Evolutionary conservation across 2,888 invertebrate species (phyloP), one percentile per base, ranked within the genome.

Genomic region (Malachius bipustulatus): DNA sequence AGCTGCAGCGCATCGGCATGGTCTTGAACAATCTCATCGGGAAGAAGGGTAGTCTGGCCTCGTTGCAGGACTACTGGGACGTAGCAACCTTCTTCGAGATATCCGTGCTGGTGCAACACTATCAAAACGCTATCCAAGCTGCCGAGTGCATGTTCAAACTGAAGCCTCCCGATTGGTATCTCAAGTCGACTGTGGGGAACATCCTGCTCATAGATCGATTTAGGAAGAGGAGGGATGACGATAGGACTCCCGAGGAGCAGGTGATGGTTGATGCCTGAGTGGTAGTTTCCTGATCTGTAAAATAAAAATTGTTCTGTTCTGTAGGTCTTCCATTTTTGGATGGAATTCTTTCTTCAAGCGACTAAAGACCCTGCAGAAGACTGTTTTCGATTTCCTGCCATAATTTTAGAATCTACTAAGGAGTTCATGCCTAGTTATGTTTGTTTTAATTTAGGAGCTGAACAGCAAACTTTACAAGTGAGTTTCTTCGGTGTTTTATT

Each of bases 21-120:
- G 87, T 93, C 4, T 65, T 98, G 43, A 98, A 97, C 60, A 94
- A 94, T 65, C 68, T 97, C 38, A 96, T 98, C 52, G 98, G 98
- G 0, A 88, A 93, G 57, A 98, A 98, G 59, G 98, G 98, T 28
- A 91, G 90, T 56, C 65, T 98, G 15, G 78, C 82, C 0, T 88
- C 89, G 1, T 67, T 98, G 12, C 83, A 82, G 48, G 96, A 98
- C 58, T 98, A 98, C 57, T 98, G 98, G 98, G 96, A 96, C 61
- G 96, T 98, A 9, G 96, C 96, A 0, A 96, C 91, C 2, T 98
- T 91, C 69, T 96, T 97, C 62, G 96, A 96, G 66, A 96, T 97
- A 47, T 93, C 93, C 30, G 96, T 98, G 0, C 67, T 98, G 16
- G 94, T 94, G 2, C 91, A 96, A 62, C 94, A 98, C 61, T 97